Evolutionary conservation across 2,888 invertebrate species (phyloP).

Genomic region (Drosophila nigricruria): DNA sequence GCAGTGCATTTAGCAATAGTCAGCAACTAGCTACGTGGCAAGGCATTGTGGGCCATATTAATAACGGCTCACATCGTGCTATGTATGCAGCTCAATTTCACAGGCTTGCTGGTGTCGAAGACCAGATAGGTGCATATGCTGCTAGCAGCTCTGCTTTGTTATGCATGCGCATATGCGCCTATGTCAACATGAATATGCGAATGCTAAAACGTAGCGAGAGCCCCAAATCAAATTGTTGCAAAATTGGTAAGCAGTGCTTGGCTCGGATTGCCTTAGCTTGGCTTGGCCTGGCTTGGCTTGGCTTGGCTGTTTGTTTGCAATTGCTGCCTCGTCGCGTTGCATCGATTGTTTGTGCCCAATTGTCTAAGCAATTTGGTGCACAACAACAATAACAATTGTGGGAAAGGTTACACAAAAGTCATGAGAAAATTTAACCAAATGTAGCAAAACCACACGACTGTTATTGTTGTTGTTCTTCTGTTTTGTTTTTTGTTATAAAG

Average conservation of each 20-base stretch:
- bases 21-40: conserved; percentile 6
- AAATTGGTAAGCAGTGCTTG: conserved; percentile 14
- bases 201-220: conserved; percentile 15
- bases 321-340: conserved; percentile 18
- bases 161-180: conserved; percentile 66
- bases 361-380: conserved; percentile 70
- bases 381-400: conserved; percentile 68
- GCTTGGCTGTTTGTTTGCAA: conserved; percentile 20
- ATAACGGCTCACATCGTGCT: conserved; percentile 36
- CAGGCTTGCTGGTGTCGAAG: conserved; percentile 2
- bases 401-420: conserved; percentile 75
- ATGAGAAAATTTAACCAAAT: conserved; percentile 65
- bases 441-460: conserved; percentile 17
- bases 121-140: neutral
- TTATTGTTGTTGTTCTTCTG: conserved; percentile 1
- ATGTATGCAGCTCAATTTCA: conserved; percentile 43
- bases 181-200: conserved; percentile 73
- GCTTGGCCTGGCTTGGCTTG: conserved; percentile 4
- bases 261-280: conserved; percentile 10
- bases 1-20: conserved; percentile 38
- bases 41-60: conserved; percentile 49
- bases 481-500: conserved; percentile 20
- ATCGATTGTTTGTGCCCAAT: conserved; percentile 51
- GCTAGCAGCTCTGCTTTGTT: conserved; percentile 53
- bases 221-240: conserved; percentile 44